These are phyloP conservation scores for Pleuronectes platessa DNA, from an alignment of 2,113 vertebrate species.

Conservation along the genomic window DNA sequence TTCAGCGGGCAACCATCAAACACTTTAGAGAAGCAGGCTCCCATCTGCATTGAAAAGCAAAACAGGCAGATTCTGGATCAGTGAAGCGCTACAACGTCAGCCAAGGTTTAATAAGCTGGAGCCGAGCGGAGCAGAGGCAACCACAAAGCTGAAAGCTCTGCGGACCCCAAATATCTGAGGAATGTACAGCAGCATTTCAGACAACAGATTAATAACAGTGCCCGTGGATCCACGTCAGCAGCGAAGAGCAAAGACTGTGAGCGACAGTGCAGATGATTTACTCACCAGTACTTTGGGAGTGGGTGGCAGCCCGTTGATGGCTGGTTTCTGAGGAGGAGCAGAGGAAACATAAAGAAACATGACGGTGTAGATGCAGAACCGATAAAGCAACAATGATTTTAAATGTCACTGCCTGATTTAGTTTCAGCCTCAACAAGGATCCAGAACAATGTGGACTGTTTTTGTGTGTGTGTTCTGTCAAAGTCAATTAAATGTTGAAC, in stretches of 20 bases:
- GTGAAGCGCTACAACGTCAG: constrained; percentile 39
- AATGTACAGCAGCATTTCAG: constrained; percentile 43
- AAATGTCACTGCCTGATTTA: constrained; percentile 23
- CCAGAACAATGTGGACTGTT: not conserved
- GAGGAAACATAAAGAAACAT: constrained; percentile 36
- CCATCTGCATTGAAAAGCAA: constrained; percentile 87
- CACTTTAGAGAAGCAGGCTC: constrained; percentile 99
- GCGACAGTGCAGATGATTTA: constrained; percentile 44
- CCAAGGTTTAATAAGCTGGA: constrained; percentile 51
- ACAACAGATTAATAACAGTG: constrained; percentile 49
- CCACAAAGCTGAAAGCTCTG: constrained; percentile 52
- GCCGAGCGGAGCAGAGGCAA: constrained; percentile 14
- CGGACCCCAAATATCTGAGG: constrained; percentile 49
- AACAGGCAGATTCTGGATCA: constrained; percentile 25
- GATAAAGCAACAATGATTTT: constrained; percentile 17
- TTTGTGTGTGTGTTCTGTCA: constrained; percentile 25
- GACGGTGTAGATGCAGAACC: constrained; percentile 14
- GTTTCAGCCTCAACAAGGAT: constrained; percentile 41
- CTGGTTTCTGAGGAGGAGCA: constrained; percentile 86
- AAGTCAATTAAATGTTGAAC: constrained; percentile 22
- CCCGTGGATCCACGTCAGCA: constrained; percentile 15
- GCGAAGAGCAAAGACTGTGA: constrained; percentile 5
- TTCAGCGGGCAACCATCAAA: constrained; percentile 98
- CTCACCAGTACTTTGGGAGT: constrained; percentile 99
- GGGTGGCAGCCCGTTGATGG: constrained; percentile 96